Evolutionary conservation across 92 coral and sea anemone species (phyloP).

Genomic region (Bergia puertoricense): DNA sequence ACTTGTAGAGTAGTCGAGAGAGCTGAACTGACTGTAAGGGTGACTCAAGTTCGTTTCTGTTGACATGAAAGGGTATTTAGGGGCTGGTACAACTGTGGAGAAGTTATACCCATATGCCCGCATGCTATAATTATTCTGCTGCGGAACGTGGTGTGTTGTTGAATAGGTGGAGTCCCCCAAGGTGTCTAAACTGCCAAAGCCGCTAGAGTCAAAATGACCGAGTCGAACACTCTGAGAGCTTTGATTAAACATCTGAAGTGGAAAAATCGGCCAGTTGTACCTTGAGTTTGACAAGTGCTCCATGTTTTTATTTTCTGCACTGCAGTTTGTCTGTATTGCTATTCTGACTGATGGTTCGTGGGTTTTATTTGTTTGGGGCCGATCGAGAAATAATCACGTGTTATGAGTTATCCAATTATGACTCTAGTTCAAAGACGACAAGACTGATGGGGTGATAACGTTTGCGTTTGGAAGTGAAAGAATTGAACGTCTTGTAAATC

Average conservation of each 20-base stretch:
- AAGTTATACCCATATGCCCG: background rate
- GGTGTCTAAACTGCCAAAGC: conserved; percentile 10
- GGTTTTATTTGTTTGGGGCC: conserved; percentile 30
- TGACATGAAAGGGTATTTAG: conserved; percentile 31
- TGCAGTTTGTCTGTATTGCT: background rate
- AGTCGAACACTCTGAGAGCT: conserved; percentile 2
- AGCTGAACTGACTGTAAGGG: background rate
- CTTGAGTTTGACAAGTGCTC: conserved; percentile 16
- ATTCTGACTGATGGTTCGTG: conserved; percentile 28
- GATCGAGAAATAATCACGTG: conserved; percentile 30
- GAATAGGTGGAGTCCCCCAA: conserved; percentile 7
- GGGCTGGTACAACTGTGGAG: background rate
- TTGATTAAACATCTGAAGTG: conserved; percentile 19
- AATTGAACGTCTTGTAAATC: conserved; percentile 22
- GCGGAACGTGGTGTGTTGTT: background rate
- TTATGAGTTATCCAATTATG: conserved; percentile 1
- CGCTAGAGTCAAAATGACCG: conserved; percentile 27
- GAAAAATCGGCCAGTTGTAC: conserved; percentile 37
- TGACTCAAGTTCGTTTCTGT: conserved; percentile 5
- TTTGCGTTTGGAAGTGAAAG: conserved; percentile 15
- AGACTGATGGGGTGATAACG: conserved; percentile 42
- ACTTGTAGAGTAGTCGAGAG: conserved; percentile 22
- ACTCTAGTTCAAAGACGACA: conserved; percentile 4
- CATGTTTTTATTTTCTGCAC: conserved; percentile 25
- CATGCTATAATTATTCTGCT: conserved; percentile 6